Evolutionary conservation across 2,888 invertebrate genomes (phyloP), one percentile per base, ranked within the genome.

Genomic region (Drosophila monieri): DNA sequence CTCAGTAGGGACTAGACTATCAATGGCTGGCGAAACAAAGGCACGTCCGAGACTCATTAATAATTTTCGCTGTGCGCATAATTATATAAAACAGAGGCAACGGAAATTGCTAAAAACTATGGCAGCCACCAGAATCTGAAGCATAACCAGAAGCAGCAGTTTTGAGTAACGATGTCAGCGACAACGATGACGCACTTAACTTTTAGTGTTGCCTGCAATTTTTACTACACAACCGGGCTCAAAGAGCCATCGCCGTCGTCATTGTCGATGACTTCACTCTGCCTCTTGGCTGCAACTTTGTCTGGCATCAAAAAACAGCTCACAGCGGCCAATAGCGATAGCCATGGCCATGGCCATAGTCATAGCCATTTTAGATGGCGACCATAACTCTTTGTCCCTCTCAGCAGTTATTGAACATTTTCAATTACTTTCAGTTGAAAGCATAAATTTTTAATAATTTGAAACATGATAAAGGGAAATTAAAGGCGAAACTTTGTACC

Each of bases 361-460:
- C 48, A 43, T n/a, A 44, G 67, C 57, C 71, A 53, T 37, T 54
- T 44, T 53, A 51, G 47, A 30, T 30, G 25, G 69, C 60, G 73
- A 69, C 76, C 77, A 84, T 84, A 86, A 84, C 86, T 86, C 85
- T 81, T 86, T 86, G 85, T 86, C 81, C 79, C 75, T 75, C 74
- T 84, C 85, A 78, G 84, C 81, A 84, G 86, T 85, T 85, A 86
- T 85, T 86, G 86, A 85, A 85, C 86, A 85, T 85, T 85, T 85
- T 86, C 85, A 85, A 86, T 85, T 86, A 86, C 86, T 81, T 84
- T 85, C 85, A 85, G 86, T 80, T 85, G 80, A 86, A 73, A 86
- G 86, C 80, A 86, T 86, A 85, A 86, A 85, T 87, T 85, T 86
- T 85, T 86, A 86, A 85, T 85, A 85, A 86, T 85, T 85, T 86